phyloP scores from a whole-genome alignment of 1,140 invertebrate genomes.

The Episyrphus balteatus region DNA sequence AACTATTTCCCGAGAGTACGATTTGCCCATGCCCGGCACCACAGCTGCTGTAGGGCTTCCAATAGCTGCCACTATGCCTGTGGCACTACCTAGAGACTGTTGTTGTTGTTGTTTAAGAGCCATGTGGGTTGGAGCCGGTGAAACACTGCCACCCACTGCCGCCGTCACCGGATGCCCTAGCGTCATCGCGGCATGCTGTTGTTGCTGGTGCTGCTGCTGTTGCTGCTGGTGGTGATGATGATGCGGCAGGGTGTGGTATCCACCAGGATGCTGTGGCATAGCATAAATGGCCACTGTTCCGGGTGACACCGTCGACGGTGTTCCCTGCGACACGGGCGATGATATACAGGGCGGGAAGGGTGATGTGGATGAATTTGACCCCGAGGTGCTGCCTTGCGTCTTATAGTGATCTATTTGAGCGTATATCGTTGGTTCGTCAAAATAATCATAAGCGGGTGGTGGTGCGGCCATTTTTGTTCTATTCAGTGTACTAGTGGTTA shows the following conservation, averaged over 20 bases:
- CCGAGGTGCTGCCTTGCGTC: slow-evolving; percentile 6
- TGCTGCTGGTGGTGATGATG: slow-evolving; percentile 24
- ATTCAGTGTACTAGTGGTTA: slow-evolving; percentile 21
- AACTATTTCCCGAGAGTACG: slow-evolving; percentile 58
- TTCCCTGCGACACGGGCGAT: slow-evolving; percentile 28
- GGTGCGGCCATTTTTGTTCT: slow-evolving; percentile 22
- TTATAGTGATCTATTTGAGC: slow-evolving; percentile 57
- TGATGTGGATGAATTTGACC: slow-evolving; percentile 14
- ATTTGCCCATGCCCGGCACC: slow-evolving; percentile 30
- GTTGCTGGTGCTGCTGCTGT: slow-evolving; percentile 4
- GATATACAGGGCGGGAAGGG: slow-evolving; percentile 21
- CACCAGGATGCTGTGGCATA: slow-evolving; percentile 28
- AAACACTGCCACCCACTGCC: neutral
- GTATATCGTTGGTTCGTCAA: slow-evolving; percentile 51
- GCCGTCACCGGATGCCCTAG: neutral
- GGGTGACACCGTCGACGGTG: slow-evolving; percentile 30
- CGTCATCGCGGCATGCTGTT: neutral
- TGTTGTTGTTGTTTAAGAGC: slow-evolving; percentile 16
- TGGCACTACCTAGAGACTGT: slow-evolving; percentile 44
- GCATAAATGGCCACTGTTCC: slow-evolving; percentile 34
- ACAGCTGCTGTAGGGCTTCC: slow-evolving; percentile 20
- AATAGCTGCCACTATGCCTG: slow-evolving; percentile 26
- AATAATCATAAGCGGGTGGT: slow-evolving; percentile 32
- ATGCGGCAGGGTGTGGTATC: slow-evolving; percentile 32
- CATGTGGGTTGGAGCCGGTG: slow-evolving; percentile 14